phyloP scores from a whole-genome alignment of 2,113 vertebrate species.

The Varanus salvator region DNA sequence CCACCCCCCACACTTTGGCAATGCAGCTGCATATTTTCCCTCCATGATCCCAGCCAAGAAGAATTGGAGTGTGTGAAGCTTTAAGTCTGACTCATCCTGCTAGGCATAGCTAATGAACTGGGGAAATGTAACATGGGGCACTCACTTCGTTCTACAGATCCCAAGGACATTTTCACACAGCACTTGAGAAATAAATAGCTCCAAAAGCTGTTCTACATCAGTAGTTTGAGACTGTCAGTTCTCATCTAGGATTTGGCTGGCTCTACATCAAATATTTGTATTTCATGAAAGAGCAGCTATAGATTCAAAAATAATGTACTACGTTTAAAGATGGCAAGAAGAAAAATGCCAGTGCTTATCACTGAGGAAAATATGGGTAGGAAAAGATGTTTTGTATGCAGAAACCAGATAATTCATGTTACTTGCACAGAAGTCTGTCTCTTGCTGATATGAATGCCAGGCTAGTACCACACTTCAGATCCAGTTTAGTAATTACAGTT shows the following conservation, averaged over 20 bases:
- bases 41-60: background rate
- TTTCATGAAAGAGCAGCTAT: background rate
- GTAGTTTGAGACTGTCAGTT: background rate
- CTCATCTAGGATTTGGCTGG: slow-evolving; percentile 10
- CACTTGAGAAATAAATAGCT: background rate
- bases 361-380: slow-evolving; percentile 1
- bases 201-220: background rate
- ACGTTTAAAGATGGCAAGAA: background rate
- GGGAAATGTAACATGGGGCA: background rate
- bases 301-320: background rate
- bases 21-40: background rate
- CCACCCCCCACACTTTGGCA: background rate
- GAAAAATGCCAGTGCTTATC: slow-evolving; percentile 23
- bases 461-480: slow-evolving; percentile 31
- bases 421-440: slow-evolving; percentile 35
- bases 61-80: background rate
- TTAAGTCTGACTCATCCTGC: background rate
- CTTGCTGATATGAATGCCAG: slow-evolving; percentile 22
- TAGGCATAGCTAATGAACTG: background rate
- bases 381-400: slow-evolving; percentile 6
- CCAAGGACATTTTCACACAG: slow-evolving; percentile 6
- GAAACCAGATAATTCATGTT: slow-evolving; percentile 24
- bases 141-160: slow-evolving; percentile 6
- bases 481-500: slow-evolving; percentile 29
- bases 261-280: background rate